Evolutionary conservation across 1,140 invertebrate species (phyloP).

Genomic region (Drosophila albomicans): DNA sequence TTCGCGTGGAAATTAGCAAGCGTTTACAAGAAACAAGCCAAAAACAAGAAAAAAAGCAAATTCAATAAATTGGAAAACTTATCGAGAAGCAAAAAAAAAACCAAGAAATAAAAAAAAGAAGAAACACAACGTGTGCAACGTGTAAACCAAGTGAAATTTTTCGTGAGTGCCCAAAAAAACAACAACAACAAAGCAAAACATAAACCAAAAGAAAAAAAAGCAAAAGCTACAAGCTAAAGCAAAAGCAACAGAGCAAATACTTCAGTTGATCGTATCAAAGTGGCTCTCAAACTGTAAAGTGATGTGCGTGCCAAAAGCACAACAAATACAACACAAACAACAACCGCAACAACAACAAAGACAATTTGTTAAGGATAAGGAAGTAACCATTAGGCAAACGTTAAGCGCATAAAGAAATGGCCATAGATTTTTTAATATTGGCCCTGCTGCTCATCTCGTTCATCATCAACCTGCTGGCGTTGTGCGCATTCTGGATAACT

Average conservation of each 20-base stretch:
- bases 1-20: conserved; percentile 79
- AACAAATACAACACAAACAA: conserved; percentile 21
- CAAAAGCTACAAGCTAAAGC: conserved; percentile 21
- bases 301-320: conserved; percentile 64
- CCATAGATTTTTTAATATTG: conserved; percentile 84
- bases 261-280: conserved; percentile 33
- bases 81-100: conserved; percentile 25
- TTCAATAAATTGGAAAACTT: conserved; percentile 52
- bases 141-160: conserved; percentile 72
- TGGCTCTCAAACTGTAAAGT: conserved; percentile 77
- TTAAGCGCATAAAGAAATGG: conserved; percentile 67
- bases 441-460: conserved; percentile 83
- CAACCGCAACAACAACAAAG: conserved; percentile 17
- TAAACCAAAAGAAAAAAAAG: conserved; percentile 20
- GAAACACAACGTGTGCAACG: conserved; percentile 39
- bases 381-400: conserved; percentile 28
- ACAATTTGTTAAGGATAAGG: conserved; percentile 35
- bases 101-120: conserved; percentile 24
- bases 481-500: conserved; percentile 84
- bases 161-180: conserved; percentile 26
- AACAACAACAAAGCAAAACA: conserved; percentile 16
- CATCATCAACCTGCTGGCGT: conserved; percentile 80
- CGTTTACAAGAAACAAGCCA: conserved; percentile 79
- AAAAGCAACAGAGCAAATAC: conserved; percentile 24
- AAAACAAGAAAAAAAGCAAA: conserved; percentile 30